Percentiles rank a stretch among this genome's conserved stretches.
These are phyloP conservation scores for Brachyrhaphis roseni DNA, from an alignment of 2,797 vertebrate genomes.

Conservation along the genomic window DNA sequence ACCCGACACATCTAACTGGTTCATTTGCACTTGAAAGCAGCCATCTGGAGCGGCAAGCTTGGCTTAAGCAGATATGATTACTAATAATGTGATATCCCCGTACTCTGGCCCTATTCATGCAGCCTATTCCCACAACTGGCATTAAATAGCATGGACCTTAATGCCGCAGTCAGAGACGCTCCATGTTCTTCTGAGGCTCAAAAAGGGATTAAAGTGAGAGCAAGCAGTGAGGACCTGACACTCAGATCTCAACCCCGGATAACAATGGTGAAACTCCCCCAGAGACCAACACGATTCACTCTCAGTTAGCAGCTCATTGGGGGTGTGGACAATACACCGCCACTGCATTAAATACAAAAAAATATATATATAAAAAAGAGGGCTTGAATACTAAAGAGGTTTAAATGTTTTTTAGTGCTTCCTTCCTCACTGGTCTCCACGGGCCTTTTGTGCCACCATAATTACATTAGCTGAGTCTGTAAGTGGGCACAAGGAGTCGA, in stretches of 20 bases:
- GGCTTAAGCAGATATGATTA: conserved; percentile 99
- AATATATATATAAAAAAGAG: conserved; percentile 58
- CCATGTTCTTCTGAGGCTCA: conserved; percentile 71
- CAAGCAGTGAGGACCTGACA: conserved; percentile 79
- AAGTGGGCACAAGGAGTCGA: conserved; percentile 53
- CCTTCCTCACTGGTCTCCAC: conserved; percentile 34
- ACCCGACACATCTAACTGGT: conserved; percentile 99
- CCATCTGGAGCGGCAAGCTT: conserved; percentile 99
- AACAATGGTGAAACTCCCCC: conserved; percentile 68
- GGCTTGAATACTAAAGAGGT: conserved; percentile 64
- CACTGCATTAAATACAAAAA: conserved; percentile 72
- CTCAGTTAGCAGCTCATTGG: conserved; percentile 67
- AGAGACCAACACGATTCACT: conserved; percentile 59
- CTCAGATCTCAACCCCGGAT: conserved; percentile 73
- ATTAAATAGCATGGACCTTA: conserved; percentile 90
- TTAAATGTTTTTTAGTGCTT: conserved; percentile 65
- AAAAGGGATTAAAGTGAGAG: conserved; percentile 79
- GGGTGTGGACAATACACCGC: conserved; percentile 71
- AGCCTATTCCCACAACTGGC: conserved; percentile 95
- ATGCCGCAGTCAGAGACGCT: conserved; percentile 75
- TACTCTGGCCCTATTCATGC: conserved; percentile 96
- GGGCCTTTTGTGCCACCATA: conserved; percentile 59
- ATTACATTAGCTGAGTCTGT: conserved; percentile 66
- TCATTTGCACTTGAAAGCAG: conserved; percentile 99
- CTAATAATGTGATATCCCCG: conserved; percentile 99